Conservation (phyloP, 2,888 invertebrate species). For the Netelia fuscicornis region DNA sequence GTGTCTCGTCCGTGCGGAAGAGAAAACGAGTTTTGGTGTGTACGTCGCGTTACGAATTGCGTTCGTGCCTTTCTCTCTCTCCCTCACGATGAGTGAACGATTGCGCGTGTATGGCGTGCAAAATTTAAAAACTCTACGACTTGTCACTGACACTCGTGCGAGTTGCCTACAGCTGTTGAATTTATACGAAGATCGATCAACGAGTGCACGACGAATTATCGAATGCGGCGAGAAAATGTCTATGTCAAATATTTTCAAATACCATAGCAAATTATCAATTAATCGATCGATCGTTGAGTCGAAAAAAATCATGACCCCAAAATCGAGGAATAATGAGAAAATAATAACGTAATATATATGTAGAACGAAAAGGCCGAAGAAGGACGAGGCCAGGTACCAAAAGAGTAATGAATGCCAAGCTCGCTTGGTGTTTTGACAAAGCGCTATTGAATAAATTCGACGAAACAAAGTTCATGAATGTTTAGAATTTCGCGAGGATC, state of each 20-base stretch:
- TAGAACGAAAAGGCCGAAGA: neutral
- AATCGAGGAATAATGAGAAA: neutral
- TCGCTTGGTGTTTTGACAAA: slow-evolving; percentile 17
- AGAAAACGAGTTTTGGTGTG: slow-evolving; percentile 72
- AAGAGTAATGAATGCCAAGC: slow-evolving; percentile 6
- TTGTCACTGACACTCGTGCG: slow-evolving; percentile 50
- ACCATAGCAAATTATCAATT: neutral
- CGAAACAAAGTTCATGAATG: neutral
- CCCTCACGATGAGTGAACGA: slow-evolving; percentile 57
- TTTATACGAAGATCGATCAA: slow-evolving; percentile 19
- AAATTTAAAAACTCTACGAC: slow-evolving; percentile 48
- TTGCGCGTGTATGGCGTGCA: slow-evolving; percentile 62
- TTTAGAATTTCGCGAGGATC: slow-evolving; percentile 49
- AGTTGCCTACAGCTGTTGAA: slow-evolving; percentile 49
- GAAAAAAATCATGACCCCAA: neutral
- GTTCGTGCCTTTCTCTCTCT: slow-evolving; percentile 40
- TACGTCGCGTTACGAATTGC: slow-evolving; percentile 68
- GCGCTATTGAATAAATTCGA: slow-evolving; percentile 1
- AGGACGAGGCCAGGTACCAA: neutral
- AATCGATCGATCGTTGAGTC: neutral
- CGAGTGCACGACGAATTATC: neutral
- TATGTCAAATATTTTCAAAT: neutral
- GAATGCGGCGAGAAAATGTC: neutral
- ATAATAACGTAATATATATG: neutral
- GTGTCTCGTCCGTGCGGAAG: slow-evolving; percentile 69